phyloP scores from a whole-genome alignment of 2,888 invertebrate species.

The Thecocarcelia acutangulata region DNA sequence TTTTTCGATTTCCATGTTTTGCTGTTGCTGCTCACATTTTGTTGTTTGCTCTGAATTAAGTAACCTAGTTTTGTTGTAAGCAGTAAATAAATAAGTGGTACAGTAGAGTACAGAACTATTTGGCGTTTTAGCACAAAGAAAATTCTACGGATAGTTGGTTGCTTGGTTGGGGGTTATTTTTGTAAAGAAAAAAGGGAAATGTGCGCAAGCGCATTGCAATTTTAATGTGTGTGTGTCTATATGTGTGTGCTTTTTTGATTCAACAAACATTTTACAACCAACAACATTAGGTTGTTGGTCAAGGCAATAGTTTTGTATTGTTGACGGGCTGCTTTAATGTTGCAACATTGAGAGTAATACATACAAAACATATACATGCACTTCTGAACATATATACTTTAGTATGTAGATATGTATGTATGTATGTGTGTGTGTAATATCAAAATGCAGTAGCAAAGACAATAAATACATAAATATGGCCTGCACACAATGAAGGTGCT shows the following conservation, averaged over 20 bases:
- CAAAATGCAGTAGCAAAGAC: not conserved
- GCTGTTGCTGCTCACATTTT: not conserved
- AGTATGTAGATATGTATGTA: too few species aligned
- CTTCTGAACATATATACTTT: not conserved
- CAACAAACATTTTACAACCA: too few species aligned
- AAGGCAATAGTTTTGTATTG: slow-evolving; percentile 62
- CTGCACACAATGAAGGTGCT: not conserved
- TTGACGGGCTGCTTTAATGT: slow-evolving; percentile 41
- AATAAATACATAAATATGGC: not conserved
- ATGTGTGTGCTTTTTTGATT: too few species aligned
- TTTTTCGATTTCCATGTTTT: slow-evolving; percentile 14
- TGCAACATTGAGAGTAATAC: slow-evolving; percentile 54
- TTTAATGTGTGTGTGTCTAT: not conserved
- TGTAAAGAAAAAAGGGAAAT: slow-evolving; percentile 20
- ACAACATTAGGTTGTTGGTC: slow-evolving; percentile 57
- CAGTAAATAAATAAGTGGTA: slow-evolving; percentile 44
- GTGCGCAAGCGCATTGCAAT: slow-evolving; percentile 61
- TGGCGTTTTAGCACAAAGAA: slow-evolving; percentile 21
- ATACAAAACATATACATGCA: slow-evolving; percentile 22
- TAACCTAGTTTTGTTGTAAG: slow-evolving; percentile 62
- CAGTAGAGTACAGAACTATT: slow-evolving; percentile 54
- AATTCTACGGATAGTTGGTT: slow-evolving; percentile 15
- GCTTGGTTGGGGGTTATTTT: not conserved
- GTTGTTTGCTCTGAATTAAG: slow-evolving; percentile 29
- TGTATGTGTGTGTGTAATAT: not conserved